Base-by-base conservation (phyloP, 2,113 vertebrate species). In the Anguilla rostrata region DNA sequence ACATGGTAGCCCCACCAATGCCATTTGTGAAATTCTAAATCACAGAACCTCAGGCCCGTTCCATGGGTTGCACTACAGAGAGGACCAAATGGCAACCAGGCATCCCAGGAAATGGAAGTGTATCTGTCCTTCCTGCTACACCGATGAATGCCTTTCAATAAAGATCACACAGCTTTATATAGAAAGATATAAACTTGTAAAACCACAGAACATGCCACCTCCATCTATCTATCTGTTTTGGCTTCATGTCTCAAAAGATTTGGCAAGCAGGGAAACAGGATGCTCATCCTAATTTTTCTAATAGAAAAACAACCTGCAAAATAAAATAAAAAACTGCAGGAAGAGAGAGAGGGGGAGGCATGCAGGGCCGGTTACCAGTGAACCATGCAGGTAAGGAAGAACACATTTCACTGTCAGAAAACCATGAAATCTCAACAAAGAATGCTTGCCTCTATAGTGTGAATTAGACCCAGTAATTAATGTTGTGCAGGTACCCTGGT, bases 401-500 rank as follows among this genome's bases (percentile, higher is more conserved):
- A 91, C 5, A 82, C 86, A 89, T 88, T 91, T 93, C 91, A 90
- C 84, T 86, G 60, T 81, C 92, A 91, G 22, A 82, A 87, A 92
- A 83, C 93, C 92, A 88, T 94, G 89, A 93, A 90, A 87, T 83
- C 87, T 90, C 84, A 88, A 92, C 87, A 92, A 92, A 92, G 93
- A 87, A 81, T 86, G 89, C 92, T 93, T 89, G 86, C 91, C 82
- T 85, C 83, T 89, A 87, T 83, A 87, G 26, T 87, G 89, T 90
- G 94, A 94, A 94, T 92, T 90, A 91, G 92, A 95, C 84, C 92
- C 91, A 78, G 86, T 93, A 94, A 95, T 94, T 94, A 94, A 86
- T 82, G 26, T 83, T 92, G 91, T 94, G 93, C 95, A 95, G 94
- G 94, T 93, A 94, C 93, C 90, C 94, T 86, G 93, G 90, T 80